These are phyloP conservation scores for Heloderma charlesbogerti DNA, from an alignment of 2,113 vertebrate genomes.

Conservation along the genomic window DNA sequence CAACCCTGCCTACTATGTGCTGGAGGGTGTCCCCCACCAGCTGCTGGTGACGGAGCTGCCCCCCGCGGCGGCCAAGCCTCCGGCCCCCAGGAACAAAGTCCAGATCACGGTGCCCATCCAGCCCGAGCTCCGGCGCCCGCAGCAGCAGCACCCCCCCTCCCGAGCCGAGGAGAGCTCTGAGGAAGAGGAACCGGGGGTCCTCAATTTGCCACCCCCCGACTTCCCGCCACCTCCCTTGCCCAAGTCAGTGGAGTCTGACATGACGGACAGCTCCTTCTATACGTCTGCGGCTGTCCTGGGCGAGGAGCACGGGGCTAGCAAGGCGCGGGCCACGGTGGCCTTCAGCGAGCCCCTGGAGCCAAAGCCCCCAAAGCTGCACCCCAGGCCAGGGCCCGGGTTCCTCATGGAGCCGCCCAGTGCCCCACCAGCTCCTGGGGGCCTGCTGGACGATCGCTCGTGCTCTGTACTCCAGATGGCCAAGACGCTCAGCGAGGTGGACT, in stretches of 20 bases:
- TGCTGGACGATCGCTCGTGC: constrained; percentile 91
- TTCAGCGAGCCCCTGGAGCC: constrained; percentile 71
- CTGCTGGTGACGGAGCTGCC: constrained; percentile 78
- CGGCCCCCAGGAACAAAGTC: constrained; percentile 78
- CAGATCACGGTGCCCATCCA: constrained; percentile 72
- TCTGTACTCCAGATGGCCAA: constrained; percentile 97
- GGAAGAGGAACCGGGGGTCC: constrained; percentile 85
- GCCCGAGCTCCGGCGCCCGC: constrained; percentile 63
- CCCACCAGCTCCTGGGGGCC: constrained; percentile 22
- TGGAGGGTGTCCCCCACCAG: constrained; percentile 95
- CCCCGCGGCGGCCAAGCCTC: constrained; percentile 67
- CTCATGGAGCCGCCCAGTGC: constrained; percentile 57
- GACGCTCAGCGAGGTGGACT: constrained; percentile 93
- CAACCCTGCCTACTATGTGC: constrained; percentile 95
- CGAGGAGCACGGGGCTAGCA: constrained; percentile 54
- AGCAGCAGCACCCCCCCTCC: constrained; percentile 60
- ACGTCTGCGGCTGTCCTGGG: background rate
- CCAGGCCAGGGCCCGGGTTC: constrained; percentile 63
- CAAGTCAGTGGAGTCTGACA: constrained; percentile 79
- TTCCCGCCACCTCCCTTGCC: constrained; percentile 90
- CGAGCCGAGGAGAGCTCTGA: constrained; percentile 85
- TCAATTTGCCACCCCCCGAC: constrained; percentile 86
- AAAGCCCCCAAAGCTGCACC: constrained; percentile 73
- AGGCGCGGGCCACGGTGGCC: constrained; percentile 61
- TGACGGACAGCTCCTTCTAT: constrained; percentile 72